A percentile compares a stretch with the other conserved stretches of the same genome.
Conservation (phyloP, 2,113 vertebrate species). For the Crypturellus undulatus region DNA sequence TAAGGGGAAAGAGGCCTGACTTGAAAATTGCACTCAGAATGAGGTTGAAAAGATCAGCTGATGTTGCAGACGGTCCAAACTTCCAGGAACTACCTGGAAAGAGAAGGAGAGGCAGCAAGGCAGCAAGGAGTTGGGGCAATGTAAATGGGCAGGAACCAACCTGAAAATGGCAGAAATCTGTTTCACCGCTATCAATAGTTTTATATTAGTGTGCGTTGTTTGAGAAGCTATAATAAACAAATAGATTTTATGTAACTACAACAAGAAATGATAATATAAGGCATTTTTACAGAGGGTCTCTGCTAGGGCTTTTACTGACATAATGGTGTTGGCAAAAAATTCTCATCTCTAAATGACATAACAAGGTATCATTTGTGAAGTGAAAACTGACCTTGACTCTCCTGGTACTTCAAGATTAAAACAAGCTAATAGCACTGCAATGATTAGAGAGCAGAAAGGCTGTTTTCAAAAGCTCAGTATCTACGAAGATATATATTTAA, state of each 20-base stretch:
- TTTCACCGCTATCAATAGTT: neutral
- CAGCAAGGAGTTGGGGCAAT: neutral
- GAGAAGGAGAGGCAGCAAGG: neutral
- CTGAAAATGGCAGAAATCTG: neutral
- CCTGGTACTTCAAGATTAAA: neutral
- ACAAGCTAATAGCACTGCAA: neutral
- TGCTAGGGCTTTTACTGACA: neutral
- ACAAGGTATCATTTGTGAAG: neutral
- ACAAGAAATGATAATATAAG: neutral
- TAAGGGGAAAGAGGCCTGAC: neutral
- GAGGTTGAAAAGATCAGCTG: neutral
- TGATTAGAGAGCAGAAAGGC: neutral
- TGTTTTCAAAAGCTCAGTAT: neutral
- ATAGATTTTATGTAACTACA: neutral
- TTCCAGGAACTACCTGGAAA: neutral
- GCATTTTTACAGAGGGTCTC: neutral
- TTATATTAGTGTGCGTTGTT: neutral
- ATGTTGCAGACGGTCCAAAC: neutral
- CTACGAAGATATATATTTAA: neutral
- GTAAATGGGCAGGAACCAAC: rapidly evolving
- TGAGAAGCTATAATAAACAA: neutral
- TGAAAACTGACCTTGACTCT: neutral
- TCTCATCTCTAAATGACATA: neutral
- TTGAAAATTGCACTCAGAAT: neutral
- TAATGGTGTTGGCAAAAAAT: neutral